phyloP scores from a whole-genome alignment of 2,113 vertebrate genomes.

The Kryptolebias marmoratus region DNA sequence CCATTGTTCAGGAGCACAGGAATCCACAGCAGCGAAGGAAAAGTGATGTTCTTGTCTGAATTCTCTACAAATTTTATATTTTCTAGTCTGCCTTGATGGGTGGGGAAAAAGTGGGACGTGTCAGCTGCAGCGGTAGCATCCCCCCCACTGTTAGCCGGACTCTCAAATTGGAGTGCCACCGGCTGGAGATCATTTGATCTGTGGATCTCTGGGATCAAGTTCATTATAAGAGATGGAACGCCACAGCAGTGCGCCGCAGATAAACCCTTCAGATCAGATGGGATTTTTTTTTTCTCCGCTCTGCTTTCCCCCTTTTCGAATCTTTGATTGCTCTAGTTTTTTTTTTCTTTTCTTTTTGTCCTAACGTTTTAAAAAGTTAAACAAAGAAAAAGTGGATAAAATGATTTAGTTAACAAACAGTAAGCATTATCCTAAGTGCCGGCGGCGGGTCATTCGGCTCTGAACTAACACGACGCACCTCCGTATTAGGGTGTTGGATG shows the following conservation, averaged over 20 bases:
- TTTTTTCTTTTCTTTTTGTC: not conserved
- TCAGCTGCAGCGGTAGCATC: not conserved
- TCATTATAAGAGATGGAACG: conserved; percentile 59
- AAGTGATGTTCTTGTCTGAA: conserved; percentile 33
- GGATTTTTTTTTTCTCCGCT: conserved; percentile 14
- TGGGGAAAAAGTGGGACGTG: not conserved
- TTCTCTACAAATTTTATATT: conserved; percentile 18
- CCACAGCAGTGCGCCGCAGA: conserved; percentile 35
- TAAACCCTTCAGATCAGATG: conserved; percentile 46
- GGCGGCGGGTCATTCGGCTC: no score
- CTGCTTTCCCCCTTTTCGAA: conserved; percentile 19
- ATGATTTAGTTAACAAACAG: not conserved
- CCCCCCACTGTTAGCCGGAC: conserved; percentile 32
- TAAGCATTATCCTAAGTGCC: no score
- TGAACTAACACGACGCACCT: no score
- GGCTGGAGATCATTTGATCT: conserved; percentile 53
- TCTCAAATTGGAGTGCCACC: conserved; percentile 38
- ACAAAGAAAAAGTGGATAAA: not conserved
- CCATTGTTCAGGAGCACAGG: conserved; percentile 24
- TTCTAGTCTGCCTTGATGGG: not conserved
- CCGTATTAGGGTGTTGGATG: no score
- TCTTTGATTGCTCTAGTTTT: conserved; percentile 18
- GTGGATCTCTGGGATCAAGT: conserved; percentile 59
- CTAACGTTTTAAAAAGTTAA: not conserved
- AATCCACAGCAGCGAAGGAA: conserved; percentile 27